These are phyloP conservation scores for Microplitis mediator DNA, from an alignment of 1,140 invertebrate species.

Conservation along the genomic window DNA sequence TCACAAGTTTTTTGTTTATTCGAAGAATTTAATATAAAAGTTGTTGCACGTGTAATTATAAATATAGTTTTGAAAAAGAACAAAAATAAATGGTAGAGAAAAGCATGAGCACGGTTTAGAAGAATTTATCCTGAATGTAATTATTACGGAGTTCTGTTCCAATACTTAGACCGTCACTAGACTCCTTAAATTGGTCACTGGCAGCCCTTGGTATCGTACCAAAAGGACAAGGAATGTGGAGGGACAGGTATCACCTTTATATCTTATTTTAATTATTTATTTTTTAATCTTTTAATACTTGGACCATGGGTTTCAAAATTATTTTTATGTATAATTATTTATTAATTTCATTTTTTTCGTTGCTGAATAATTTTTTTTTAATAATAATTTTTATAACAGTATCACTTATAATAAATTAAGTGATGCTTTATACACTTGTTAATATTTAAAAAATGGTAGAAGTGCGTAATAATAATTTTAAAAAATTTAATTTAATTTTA, in stretches of 20 bases:
- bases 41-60: slow-evolving; percentile 15
- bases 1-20: slow-evolving; percentile 26
- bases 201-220: slow-evolving; percentile 60
- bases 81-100: slow-evolving; percentile 24
- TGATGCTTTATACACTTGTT: slow-evolving; percentile 4
- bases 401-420: neutral
- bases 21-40: neutral
- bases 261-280: slow-evolving; percentile 35
- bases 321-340: slow-evolving; percentile 15
- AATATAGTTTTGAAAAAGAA: slow-evolving; percentile 2
- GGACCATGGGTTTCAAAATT: slow-evolving; percentile 25
- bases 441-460: neutral
- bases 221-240: slow-evolving; percentile 66
- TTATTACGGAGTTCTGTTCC: slow-evolving; percentile 59
- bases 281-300: slow-evolving; percentile 28
- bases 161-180: slow-evolving; percentile 61
- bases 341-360: slow-evolving; percentile 10
- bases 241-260: slow-evolving; percentile 62
- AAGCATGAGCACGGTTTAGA: slow-evolving; percentile 52
- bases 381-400: neutral
- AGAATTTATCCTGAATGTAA: slow-evolving; percentile 44
- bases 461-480: neutral
- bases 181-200: slow-evolving; percentile 61
- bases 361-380: neutral
- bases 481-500: too few species aligned